These are phyloP conservation scores for Philereme vetulata DNA, from an alignment of 2,888 invertebrate genomes.

Conservation along the genomic window DNA sequence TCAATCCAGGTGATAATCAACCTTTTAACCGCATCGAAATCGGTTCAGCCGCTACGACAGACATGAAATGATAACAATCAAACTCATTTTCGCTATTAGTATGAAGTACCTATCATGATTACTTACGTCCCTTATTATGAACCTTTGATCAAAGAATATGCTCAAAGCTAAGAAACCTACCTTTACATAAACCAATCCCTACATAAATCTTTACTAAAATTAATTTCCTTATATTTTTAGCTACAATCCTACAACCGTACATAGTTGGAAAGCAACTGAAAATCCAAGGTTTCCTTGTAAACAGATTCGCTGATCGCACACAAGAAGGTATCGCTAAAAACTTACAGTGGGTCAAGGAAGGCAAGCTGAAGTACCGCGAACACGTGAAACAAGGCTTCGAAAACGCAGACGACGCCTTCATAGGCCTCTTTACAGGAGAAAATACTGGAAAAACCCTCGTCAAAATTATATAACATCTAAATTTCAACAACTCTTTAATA, in stretches of 20 bases:
- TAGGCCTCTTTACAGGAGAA: slow-evolving; percentile 83
- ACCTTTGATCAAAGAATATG: too few relatives aligned
- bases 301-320: slow-evolving; percentile 80
- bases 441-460: slow-evolving; percentile 88
- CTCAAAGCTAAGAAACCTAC: too few relatives aligned
- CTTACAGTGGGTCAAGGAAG: slow-evolving; percentile 85
- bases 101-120: too few relatives aligned
- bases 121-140: too few relatives aligned
- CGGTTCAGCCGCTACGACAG: too few relatives aligned
- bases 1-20: too few relatives aligned
- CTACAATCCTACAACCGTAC: slow-evolving; percentile 74
- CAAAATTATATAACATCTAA: slow-evolving; percentile 65
- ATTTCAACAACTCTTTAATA: slow-evolving; percentile 10
- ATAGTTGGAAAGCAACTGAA: slow-evolving; percentile 84
- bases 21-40: too few relatives aligned
- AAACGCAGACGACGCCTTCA: slow-evolving; percentile 85
- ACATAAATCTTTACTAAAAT: too few relatives aligned
- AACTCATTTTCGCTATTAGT: too few relatives aligned
- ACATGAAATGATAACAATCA: too few relatives aligned
- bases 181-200: too few relatives aligned
- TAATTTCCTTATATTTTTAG: slow-evolving; percentile 45
- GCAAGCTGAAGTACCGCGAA: slow-evolving; percentile 86
- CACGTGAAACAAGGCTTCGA: slow-evolving; percentile 87
- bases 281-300: slow-evolving; percentile 85
- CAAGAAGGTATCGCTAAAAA: slow-evolving; percentile 85